Conservation (phyloP, 2,797 vertebrate species). For the Leptodactylus fallax region DNA sequence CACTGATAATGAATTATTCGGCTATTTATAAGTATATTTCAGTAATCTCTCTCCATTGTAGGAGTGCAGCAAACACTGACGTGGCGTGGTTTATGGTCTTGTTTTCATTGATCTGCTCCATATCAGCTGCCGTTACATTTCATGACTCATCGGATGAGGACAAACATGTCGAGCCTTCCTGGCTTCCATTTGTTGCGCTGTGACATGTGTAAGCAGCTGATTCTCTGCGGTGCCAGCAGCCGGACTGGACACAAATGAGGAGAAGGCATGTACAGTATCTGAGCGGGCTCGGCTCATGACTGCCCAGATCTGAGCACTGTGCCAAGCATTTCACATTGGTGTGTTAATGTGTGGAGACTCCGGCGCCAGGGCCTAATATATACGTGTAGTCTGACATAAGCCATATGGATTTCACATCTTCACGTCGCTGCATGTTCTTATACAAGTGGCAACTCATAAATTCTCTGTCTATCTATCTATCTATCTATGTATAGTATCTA, state of each 20-base stretch:
- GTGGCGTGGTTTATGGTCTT: not conserved
- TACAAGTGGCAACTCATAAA: not conserved
- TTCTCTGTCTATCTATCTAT: not conserved
- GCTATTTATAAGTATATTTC: too few species aligned
- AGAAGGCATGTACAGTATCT: conserved; percentile 3
- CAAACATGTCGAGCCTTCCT: conserved; percentile 68
- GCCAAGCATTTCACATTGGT: conserved; percentile 44
- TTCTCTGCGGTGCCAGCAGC: conserved; percentile 54
- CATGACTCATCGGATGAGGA: conserved; percentile 65
- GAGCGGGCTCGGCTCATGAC: conserved; percentile 8
- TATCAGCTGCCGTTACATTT: conserved; percentile 56
- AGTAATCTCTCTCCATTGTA: not conserved
- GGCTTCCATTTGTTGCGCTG: conserved; percentile 65
- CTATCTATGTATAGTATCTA: not conserved
- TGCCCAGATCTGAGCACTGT: not conserved
- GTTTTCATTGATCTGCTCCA: conserved; percentile 43
- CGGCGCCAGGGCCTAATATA: conserved; percentile 54
- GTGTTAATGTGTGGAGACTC: conserved; percentile 31
- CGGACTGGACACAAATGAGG: conserved; percentile 59
- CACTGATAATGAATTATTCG: too few species aligned
- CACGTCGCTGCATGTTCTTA: not conserved
- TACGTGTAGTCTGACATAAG: not conserved
- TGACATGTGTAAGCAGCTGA: conserved; percentile 73
- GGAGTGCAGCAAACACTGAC: not conserved
- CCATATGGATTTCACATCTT: not conserved